Conservation (phyloP, 2,888 invertebrate species). For the Vesta saturnalis region DNA sequence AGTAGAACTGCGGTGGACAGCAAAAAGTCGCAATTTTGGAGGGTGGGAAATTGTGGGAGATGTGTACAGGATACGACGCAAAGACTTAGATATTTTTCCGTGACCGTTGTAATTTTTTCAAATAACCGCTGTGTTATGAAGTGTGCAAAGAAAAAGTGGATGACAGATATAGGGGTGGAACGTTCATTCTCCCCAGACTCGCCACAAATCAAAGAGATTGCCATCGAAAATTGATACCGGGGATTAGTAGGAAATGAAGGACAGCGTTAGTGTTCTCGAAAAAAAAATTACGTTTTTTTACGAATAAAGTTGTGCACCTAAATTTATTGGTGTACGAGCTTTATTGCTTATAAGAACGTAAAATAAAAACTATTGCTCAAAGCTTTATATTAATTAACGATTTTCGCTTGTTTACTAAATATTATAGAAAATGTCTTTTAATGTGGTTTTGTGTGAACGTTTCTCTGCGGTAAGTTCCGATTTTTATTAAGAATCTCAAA, state of each 20-base stretch:
- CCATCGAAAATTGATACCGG: constrained; percentile 39
- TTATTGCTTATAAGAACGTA: no score
- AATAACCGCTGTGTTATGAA: constrained; percentile 26
- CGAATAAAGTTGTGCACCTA: background rate
- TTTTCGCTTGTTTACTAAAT: no score
- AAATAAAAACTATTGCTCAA: no score
- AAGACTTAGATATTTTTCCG: constrained; percentile 21
- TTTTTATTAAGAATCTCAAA: no score
- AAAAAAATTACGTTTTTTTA: constrained; percentile 16
- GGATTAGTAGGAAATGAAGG: constrained; percentile 33
- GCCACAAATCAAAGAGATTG: constrained; percentile 40
- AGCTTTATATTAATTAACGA: no score
- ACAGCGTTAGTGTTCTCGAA: constrained; percentile 27
- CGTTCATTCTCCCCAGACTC: constrained; percentile 36
- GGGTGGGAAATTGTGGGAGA: constrained; percentile 17
- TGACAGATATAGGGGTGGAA: constrained; percentile 39
- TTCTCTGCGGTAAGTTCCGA: no score
- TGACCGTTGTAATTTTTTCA: constrained; percentile 32
- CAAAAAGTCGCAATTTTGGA: constrained; percentile 18
- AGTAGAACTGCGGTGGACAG: constrained; percentile 34
- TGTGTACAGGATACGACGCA: constrained; percentile 18
- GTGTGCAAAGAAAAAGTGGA: constrained; percentile 37
- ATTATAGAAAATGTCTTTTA: no score
- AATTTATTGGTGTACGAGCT: no score
- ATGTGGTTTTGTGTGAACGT: no score